Conservation (phyloP, 2,797 vertebrate species). For the Tokudaia tokunoshimensis region DNA sequence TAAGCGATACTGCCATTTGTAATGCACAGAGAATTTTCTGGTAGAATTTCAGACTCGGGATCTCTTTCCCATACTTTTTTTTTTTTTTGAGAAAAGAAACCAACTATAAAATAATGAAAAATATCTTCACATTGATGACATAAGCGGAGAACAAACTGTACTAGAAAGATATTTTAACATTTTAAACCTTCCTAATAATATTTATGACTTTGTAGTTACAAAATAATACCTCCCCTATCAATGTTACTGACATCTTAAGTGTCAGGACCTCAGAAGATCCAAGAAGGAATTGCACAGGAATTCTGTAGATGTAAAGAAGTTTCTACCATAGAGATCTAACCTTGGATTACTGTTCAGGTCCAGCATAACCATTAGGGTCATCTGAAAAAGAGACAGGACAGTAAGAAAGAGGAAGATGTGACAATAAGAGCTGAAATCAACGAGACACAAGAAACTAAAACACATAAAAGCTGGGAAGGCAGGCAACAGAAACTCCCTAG, state of each 20-base stretch:
- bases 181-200: conserved; percentile 10
- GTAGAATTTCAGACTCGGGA: neutral
- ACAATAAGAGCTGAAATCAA: neutral
- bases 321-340: neutral
- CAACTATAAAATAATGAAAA: conserved; percentile 1
- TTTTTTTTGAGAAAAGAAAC: neutral
- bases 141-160: neutral
- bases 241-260: neutral
- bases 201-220: neutral
- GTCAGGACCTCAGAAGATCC: neutral
- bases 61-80: conserved; percentile 20
- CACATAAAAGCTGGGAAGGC: neutral
- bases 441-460: neutral
- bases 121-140: neutral
- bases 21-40: conserved; percentile 33
- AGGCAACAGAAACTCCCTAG: neutral
- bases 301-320: neutral
- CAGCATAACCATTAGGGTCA: neutral
- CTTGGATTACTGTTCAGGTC: neutral
- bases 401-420: neutral
- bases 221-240: conserved; percentile 8
- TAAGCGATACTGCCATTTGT: neutral
- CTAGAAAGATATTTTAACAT: neutral
- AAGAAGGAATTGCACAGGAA: neutral
- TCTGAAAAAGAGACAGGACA: neutral